Conservation (phyloP, 2,113 vertebrate species). For the Cryptomyrus ogoouensis region DNA sequence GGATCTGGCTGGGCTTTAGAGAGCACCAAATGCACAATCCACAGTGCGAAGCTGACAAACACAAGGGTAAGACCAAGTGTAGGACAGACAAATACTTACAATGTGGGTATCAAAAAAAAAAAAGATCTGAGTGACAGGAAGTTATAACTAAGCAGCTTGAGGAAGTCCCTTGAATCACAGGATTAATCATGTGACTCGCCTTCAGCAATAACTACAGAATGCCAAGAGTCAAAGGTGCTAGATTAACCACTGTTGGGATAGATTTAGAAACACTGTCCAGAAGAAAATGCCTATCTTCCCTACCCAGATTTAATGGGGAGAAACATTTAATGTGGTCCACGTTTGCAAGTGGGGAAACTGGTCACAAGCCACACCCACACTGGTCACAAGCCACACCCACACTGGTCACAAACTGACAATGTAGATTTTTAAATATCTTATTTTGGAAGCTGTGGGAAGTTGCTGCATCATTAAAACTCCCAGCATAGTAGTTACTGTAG, state of each 20-base stretch:
- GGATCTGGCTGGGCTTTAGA: not conserved
- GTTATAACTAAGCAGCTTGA: not conserved
- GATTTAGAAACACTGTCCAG: not conserved
- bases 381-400: not conserved
- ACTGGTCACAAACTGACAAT: not conserved
- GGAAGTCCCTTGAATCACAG: not conserved
- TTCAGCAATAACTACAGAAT: not conserved
- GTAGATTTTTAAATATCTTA: slow-evolving; percentile 12
- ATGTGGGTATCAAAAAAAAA: not conserved
- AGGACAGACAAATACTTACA: not conserved
- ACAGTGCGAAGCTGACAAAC: not conserved
- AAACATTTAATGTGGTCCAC: not conserved
- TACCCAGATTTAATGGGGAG: not conserved
- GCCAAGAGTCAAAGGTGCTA: not conserved
- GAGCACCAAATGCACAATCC: not conserved
- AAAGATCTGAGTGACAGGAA: not conserved
- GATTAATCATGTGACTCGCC: not conserved
- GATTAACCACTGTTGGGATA: not conserved
- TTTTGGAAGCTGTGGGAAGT: slow-evolving; percentile 34
- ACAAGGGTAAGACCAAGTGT: not conserved
- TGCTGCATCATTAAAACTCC: slow-evolving; percentile 52
- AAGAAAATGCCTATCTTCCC: not conserved
- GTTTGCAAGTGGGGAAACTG: not conserved
- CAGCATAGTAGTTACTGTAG: slow-evolving; percentile 17
- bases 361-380: not conserved